These are phyloP conservation scores for Sinocyclocheilus rhinocerous DNA, from an alignment of 2,113 vertebrate genomes.

Conservation along the genomic window DNA sequence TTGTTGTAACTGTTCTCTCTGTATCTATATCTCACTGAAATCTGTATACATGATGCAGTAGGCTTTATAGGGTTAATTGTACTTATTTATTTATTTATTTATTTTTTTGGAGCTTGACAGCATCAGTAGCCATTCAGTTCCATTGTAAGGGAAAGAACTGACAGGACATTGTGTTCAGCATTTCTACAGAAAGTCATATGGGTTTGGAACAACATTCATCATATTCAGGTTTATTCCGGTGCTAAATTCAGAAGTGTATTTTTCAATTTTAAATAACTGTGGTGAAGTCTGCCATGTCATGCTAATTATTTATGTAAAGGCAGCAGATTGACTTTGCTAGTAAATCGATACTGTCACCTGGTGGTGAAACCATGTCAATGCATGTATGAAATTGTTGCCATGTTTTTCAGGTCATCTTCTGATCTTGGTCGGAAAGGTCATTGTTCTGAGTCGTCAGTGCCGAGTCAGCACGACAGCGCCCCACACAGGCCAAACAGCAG, in stretches of 20 bases:
- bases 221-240: background rate
- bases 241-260: background rate
- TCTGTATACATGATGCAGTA: too few relatives aligned
- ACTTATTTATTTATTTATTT: too few relatives aligned
- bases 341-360: conserved; percentile 41
- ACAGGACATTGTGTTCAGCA: too few relatives aligned
- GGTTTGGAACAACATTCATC: background rate
- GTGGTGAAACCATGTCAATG: conserved; percentile 39
- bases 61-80: too few relatives aligned
- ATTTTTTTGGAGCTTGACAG: too few relatives aligned
- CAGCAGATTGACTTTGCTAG: background rate
- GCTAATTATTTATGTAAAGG: background rate
- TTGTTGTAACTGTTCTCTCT: background rate
- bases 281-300: background rate
- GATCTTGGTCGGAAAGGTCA: conserved; percentile 90
- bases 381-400: background rate
- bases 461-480: conserved; percentile 79
- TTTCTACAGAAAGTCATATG: background rate
- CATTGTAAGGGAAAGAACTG: too few relatives aligned
- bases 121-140: too few relatives aligned
- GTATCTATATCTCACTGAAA: too few relatives aligned
- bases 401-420: conserved; percentile 85
- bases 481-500: conserved; percentile 79
- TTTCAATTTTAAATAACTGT: background rate
- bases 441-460: conserved; percentile 79